Conservation (phyloP, 64 coral and sea anemone genomes). For the Actinia tenebrosa region DNA sequence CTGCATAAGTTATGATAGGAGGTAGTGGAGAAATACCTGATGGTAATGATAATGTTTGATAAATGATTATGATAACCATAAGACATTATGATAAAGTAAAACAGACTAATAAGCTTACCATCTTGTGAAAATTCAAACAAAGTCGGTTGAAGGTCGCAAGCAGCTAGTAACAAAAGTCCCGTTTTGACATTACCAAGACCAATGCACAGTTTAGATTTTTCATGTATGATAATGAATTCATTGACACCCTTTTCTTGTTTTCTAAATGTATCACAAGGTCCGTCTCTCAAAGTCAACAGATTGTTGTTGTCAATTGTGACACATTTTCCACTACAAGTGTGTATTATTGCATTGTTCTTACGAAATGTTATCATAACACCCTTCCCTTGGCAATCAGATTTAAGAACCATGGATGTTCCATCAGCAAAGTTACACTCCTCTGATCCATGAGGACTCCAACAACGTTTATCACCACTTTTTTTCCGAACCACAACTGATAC, state of each 20-base stretch:
- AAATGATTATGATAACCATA: not conserved
- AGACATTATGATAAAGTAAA: not conserved
- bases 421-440: slow-evolving; percentile 30
- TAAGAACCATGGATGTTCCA: slow-evolving; percentile 39
- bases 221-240: not conserved
- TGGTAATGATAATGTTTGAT: not conserved
- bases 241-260: not conserved
- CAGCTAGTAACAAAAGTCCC: slow-evolving; percentile 1
- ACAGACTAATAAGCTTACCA: not conserved
- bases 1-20: slow-evolving; percentile 43
- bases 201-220: slow-evolving; percentile 7
- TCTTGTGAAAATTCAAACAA: slow-evolving; percentile 45
- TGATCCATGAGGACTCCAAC: slow-evolving; percentile 48
- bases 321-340: slow-evolving; percentile 79
- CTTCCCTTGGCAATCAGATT: slow-evolving; percentile 53
- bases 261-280: slow-evolving; percentile 34
- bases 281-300: slow-evolving; percentile 40
- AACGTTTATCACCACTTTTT: slow-evolving; percentile 42
- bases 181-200: slow-evolving; percentile 11
- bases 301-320: slow-evolving; percentile 33
- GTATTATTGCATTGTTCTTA: slow-evolving; percentile 38
- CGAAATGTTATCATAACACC: slow-evolving; percentile 69
- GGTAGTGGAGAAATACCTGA: slow-evolving; percentile 55
- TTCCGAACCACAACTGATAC: slow-evolving; percentile 53
- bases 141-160: not conserved